Percentiles rank a stretch among this genome's conserved stretches.
Evolutionary conservation across 2,113 vertebrate genomes (phyloP).

Genomic region (Scytalopus superciliaris): DNA sequence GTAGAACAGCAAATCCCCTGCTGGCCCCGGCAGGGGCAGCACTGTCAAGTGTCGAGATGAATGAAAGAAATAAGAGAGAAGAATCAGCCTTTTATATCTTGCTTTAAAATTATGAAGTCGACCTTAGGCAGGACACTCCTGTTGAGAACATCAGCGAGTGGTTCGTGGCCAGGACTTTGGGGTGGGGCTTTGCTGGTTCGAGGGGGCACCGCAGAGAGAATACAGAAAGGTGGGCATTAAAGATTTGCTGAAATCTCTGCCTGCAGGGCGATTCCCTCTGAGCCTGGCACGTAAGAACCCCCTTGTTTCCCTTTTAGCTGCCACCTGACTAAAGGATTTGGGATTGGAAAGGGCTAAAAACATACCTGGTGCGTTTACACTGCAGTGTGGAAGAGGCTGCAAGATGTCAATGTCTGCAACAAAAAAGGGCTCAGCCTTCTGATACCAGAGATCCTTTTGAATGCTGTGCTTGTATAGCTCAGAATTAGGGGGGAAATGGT

Average conservation of each 20-base stretch:
- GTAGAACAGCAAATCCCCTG: neutral
- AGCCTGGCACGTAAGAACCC: neutral
- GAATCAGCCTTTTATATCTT: neutral
- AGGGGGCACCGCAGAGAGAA: neutral
- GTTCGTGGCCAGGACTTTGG: too few species aligned
- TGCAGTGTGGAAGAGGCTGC: neutral
- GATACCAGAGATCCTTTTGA: neutral
- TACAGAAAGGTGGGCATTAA: neutral
- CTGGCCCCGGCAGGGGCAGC: neutral
- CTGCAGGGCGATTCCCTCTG: neutral
- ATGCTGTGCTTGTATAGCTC: neutral
- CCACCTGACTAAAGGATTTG: neutral
- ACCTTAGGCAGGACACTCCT: neutral
- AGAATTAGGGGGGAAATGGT: neutral
- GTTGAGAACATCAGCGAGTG: neutral
- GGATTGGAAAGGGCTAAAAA: neutral
- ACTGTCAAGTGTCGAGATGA: neutral
- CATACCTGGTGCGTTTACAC: neutral
- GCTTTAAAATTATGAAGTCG: neutral
- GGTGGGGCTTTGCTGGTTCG: neutral
- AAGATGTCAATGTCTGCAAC: neutral
- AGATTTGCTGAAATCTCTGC: neutral
- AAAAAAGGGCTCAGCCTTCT: neutral
- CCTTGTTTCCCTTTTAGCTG: neutral
- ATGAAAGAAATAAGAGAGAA: conserved; percentile 1